Conservation (phyloP, 2,113 vertebrate genomes). For the Raphicerus campestris region DNA sequence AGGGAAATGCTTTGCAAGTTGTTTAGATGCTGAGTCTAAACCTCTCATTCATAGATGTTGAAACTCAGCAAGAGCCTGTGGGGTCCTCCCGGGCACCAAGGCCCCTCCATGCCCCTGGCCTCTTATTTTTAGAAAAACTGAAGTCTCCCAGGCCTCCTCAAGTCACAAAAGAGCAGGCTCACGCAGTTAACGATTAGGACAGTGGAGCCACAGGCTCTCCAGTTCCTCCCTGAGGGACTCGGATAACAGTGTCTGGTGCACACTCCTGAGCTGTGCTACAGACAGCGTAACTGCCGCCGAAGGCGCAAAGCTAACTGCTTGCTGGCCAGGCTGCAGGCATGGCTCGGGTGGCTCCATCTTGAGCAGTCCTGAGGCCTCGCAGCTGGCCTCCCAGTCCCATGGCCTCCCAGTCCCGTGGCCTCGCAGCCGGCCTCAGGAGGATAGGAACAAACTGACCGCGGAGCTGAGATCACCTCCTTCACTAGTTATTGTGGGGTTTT, state of each 20-base stretch:
- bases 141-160: background rate
- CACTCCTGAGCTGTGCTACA: background rate
- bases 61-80: background rate
- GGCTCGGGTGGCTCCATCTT: accelerated
- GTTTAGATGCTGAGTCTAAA: background rate
- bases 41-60: background rate
- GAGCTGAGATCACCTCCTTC: background rate
- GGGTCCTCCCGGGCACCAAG: background rate
- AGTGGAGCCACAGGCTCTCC: background rate
- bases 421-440: background rate
- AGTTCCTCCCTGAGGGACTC: background rate
- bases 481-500: background rate
- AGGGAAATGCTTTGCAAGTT: background rate
- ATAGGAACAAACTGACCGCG: background rate
- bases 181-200: background rate
- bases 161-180: background rate
- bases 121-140: background rate
- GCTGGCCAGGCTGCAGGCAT: background rate
- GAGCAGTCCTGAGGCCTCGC: background rate
- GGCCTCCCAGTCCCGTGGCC: accelerated
- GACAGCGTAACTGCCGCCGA: background rate
- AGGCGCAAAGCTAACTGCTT: background rate
- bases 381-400: too few relatives aligned
- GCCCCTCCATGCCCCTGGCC: background rate
- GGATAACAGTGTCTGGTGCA: background rate